A percentile compares a stretch with the other conserved stretches of the same genome.
Conservation (phyloP, 1,140 invertebrate species). For the Drosophila prosaltans region DNA sequence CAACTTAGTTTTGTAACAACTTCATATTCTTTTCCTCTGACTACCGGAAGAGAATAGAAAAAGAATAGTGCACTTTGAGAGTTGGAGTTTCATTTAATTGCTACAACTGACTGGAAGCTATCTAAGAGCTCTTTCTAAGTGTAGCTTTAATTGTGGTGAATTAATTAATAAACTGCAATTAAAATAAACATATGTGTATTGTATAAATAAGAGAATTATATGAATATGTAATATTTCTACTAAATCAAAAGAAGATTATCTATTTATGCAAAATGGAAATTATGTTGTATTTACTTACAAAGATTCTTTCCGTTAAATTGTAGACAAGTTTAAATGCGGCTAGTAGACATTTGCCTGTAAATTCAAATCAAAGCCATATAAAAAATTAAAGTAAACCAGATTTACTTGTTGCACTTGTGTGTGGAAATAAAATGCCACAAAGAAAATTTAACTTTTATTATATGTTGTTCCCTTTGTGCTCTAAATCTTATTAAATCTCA, state of each 20-base stretch:
- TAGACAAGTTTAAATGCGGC: no score
- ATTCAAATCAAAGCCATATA: no score
- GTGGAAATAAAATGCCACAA: neutral
- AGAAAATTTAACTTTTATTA: neutral
- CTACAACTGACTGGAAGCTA: neutral
- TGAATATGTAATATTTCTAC: no score
- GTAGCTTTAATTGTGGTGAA: neutral
- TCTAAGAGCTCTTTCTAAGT: neutral
- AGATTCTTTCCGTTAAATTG: no score
- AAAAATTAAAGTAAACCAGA: no score
- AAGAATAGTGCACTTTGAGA: slow-evolving; percentile 6
- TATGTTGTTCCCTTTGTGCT: neutral
- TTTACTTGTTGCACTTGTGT: neutral
- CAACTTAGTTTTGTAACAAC: slow-evolving; percentile 22
- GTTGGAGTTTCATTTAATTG: neutral
- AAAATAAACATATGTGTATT: no score
- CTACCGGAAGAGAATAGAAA: neutral
- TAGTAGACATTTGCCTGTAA: no score
- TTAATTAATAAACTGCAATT: neutral
- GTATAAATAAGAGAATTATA: no score
- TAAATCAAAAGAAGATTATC: no score
- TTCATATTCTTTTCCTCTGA: slow-evolving; percentile 13
- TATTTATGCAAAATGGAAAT: no score
- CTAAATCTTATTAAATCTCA: neutral
- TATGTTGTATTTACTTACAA: no score